Conservation (phyloP, 2,888 invertebrate genomes). For the Microplitis deprimator region DNA sequence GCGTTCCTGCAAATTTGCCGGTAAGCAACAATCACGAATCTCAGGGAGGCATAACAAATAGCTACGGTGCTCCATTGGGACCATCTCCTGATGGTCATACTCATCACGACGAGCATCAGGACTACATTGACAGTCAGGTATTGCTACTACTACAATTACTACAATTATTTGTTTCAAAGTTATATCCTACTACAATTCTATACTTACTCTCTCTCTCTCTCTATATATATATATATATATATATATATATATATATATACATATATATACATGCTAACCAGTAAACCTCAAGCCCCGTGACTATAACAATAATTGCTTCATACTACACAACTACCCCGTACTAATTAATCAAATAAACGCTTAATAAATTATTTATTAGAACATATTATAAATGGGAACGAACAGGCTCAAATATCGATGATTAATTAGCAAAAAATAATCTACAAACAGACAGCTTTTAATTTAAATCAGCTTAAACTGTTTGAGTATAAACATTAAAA, state of each 20-base stretch:
- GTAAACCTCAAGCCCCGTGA: background rate
- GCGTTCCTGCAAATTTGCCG: constrained; percentile 64
- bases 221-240: background rate
- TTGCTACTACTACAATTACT: constrained; percentile 17
- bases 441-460: background rate
- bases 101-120: constrained; percentile 63
- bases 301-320: constrained; percentile 36
- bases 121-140: constrained; percentile 68
- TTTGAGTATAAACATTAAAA: background rate
- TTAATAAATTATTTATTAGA: constrained; percentile 38
- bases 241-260: background rate
- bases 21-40: constrained; percentile 49
- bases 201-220: too few relatives aligned
- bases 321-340: background rate
- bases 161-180: constrained; percentile 9
- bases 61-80: constrained; percentile 61
- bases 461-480: background rate
- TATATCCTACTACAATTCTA: too few relatives aligned
- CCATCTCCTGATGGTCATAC: constrained; percentile 40
- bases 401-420: constrained; percentile 31
- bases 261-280: constrained; percentile 10
- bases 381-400: background rate
- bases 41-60: constrained; percentile 57
- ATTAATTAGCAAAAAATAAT: constrained; percentile 35
- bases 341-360: constrained; percentile 35